These are phyloP conservation scores for Pelobates cultripes DNA, from an alignment of 2,797 vertebrate species.

Conservation along the genomic window DNA sequence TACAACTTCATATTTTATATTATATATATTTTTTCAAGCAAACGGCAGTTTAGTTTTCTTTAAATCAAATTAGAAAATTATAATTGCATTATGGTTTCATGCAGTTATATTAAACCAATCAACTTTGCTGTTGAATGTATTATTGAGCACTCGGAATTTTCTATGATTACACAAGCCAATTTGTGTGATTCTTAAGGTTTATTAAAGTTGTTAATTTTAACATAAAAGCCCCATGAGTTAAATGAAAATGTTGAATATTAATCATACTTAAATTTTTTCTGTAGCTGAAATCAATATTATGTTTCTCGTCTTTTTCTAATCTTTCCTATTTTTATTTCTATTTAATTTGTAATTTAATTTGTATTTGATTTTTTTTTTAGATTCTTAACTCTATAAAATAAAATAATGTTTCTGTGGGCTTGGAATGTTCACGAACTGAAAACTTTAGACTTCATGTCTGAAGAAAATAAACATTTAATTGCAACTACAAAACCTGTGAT, in stretches of 20 bases:
- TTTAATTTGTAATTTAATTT: too few species aligned
- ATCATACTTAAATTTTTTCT: constrained; percentile 4
- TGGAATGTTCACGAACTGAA: too few species aligned
- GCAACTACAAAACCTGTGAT: too few species aligned
- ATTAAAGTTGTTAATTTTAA: constrained; percentile 37
- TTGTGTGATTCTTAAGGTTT: constrained; percentile 36
- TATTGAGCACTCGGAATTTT: constrained; percentile 18
- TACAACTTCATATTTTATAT: too few species aligned
- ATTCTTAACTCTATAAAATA: too few species aligned
- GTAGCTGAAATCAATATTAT: constrained; percentile 4
- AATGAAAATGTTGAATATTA: constrained; percentile 32
- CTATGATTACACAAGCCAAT: constrained; percentile 11
- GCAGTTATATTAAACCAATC: constrained; percentile 1
- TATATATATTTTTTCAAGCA: too few species aligned
- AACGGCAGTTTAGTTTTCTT: not conserved
- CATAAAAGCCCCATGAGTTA: constrained; percentile 9
- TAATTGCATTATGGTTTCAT: not conserved
- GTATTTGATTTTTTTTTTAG: too few species aligned
- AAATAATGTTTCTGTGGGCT: too few species aligned
- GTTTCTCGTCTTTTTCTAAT: too few species aligned
- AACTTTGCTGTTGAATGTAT: constrained; percentile 6
- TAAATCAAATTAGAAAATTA: constrained; percentile 6
- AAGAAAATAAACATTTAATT: too few species aligned
- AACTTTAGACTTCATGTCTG: too few species aligned
- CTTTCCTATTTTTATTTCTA: too few species aligned